These are phyloP conservation scores for Aphelinus certus DNA, from an alignment of 1,140 invertebrate species.

Conservation along the genomic window DNA sequence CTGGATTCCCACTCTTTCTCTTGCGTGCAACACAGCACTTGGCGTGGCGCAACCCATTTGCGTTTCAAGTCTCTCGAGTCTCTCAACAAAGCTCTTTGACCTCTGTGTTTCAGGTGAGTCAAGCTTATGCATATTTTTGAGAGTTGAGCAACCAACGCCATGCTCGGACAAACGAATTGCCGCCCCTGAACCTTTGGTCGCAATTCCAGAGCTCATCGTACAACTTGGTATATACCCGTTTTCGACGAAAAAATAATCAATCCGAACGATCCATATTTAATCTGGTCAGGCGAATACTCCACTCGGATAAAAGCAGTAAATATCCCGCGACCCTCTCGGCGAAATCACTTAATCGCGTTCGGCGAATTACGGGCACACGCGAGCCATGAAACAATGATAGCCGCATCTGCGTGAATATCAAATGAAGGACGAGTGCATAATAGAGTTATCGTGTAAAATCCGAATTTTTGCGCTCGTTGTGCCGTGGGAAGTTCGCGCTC, in stretches of 20 bases:
- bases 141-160: no score
- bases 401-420: not conserved
- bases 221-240: no score
- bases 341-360: conserved; percentile 16
- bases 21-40: conserved; percentile 1
- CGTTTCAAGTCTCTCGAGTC: conserved; percentile 14
- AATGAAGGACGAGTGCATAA: conserved; percentile 9
- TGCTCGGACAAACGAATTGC: not conserved
- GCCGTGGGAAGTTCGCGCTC: not conserved
- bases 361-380: not conserved
- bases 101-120: conserved; percentile 44
- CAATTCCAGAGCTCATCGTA: not conserved
- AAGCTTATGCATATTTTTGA: conserved; percentile 37
- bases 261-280: no score
- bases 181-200: not conserved
- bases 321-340: not conserved
- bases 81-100: conserved; percentile 41
- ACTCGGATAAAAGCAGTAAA: no score
- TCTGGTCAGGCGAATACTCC: no score
- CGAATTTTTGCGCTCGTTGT: not conserved
- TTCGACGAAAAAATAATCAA: no score
- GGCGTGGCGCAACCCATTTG: conserved; percentile 25
- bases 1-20: conserved; percentile 16
- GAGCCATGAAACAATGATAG: conserved; percentile 11
- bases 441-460: conserved; percentile 25